Conservation (phyloP, 2,797 vertebrate genomes). For the Pangasius djambal region DNA sequence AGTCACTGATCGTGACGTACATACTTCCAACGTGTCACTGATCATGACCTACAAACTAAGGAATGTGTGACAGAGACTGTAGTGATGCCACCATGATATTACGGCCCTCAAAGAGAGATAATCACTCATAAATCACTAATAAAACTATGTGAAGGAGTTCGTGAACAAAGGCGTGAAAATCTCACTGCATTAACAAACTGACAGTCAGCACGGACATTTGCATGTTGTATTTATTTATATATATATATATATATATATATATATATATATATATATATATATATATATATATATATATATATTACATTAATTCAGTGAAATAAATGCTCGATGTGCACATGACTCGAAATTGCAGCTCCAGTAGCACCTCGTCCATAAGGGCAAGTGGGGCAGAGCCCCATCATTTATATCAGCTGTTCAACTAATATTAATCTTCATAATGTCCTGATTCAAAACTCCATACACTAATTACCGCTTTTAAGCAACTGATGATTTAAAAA, state of each 20-base stretch:
- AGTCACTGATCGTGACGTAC: neutral
- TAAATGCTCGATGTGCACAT: neutral
- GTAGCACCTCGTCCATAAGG: neutral
- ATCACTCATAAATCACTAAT: neutral
- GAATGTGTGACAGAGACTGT: neutral
- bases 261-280: too few relatives aligned
- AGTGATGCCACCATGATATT: neutral
- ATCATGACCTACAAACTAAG: neutral
- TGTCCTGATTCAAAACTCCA: neutral
- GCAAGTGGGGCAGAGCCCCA: neutral
- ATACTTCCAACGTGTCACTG: neutral
- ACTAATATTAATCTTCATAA: neutral
- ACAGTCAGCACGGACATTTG: neutral
- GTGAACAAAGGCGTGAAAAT: neutral
- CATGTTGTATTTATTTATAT: neutral
- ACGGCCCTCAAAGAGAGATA: neutral
- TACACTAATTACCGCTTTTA: neutral
- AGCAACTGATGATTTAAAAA: neutral
- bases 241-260: too few relatives aligned
- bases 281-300: too few relatives aligned
- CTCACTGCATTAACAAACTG: neutral
- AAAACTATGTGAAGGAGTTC: neutral
- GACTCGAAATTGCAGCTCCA: neutral
- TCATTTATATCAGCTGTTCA: neutral
- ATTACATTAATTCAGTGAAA: neutral